Evolutionary conservation across 2,888 invertebrate genomes (phyloP).

Genomic region (Onthophagus sagittarius): DNA sequence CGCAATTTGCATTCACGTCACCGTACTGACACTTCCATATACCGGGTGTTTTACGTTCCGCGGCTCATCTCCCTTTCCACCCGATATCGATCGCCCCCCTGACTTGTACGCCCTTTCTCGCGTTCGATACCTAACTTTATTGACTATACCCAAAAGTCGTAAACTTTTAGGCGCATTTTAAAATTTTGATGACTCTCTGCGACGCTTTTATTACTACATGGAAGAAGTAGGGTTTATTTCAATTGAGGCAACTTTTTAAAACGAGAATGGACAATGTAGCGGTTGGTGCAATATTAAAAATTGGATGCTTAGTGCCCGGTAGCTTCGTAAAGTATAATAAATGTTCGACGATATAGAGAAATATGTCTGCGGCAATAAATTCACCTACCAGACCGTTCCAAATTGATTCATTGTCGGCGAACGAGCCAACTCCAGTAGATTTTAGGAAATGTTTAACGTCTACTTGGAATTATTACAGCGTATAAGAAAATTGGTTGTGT

Average conservation of each 20-base stretch:
- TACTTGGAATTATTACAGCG: background rate
- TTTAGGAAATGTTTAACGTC: background rate
- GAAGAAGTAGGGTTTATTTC: background rate
- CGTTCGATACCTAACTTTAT: background rate
- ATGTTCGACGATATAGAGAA: background rate
- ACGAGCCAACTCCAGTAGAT: background rate
- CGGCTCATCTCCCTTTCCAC: background rate
- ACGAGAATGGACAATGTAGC: background rate
- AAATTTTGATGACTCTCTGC: background rate
- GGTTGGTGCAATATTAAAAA: background rate
- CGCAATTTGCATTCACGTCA: background rate
- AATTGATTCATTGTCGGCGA: background rate
- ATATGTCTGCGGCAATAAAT: background rate
- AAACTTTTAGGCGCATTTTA: background rate
- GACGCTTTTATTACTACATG: background rate
- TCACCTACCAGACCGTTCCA: background rate
- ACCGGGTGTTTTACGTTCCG: background rate
- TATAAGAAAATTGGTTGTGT: background rate
- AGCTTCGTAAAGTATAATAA: background rate
- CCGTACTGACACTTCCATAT: background rate
- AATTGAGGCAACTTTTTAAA: background rate
- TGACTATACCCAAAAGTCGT: background rate
- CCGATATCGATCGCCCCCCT: background rate
- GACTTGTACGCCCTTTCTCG: background rate
- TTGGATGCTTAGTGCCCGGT: background rate